phyloP scores from a whole-genome alignment of 2,797 vertebrate genomes.

The Eupleurogrammus muticus region DNA sequence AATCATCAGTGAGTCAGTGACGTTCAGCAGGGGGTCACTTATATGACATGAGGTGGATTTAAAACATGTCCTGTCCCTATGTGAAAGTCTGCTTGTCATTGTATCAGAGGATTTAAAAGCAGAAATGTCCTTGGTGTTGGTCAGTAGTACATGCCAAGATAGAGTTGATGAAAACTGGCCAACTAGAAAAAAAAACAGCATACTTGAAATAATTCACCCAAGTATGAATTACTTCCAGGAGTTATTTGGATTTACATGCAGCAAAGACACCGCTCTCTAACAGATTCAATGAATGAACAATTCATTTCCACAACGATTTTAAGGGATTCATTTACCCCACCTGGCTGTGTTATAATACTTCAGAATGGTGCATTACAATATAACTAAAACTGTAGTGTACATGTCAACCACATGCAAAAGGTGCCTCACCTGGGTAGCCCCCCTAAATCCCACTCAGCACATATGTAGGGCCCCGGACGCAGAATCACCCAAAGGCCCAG shows the following conservation, averaged over 20 bases:
- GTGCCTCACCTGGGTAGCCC: conserved; percentile 89
- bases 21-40: conserved; percentile 26
- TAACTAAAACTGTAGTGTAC: neutral
- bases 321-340: conserved; percentile 13
- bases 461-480: conserved; percentile 91
- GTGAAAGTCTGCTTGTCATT: neutral
- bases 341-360: neutral
- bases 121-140: neutral
- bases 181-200: neutral
- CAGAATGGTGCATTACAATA: conserved; percentile 12
- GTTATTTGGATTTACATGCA: conserved; percentile 34
- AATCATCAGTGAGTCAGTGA: conserved; percentile 24
- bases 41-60: conserved; percentile 4
- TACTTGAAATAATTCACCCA: conserved; percentile 23
- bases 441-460: conserved; percentile 84
- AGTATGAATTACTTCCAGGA: conserved; percentile 14
- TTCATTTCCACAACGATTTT: conserved; percentile 34
- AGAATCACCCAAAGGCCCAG: conserved; percentile 93
- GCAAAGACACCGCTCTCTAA: conserved; percentile 30
- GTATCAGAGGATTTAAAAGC: neutral
- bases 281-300: conserved; percentile 36
- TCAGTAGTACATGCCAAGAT: neutral
- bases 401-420: conserved; percentile 5
- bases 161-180: conserved; percentile 1
- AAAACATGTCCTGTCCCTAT: neutral